A percentile compares a stretch with the other conserved stretches of the same genome.
Evolutionary conservation across 2,113 vertebrate genomes (phyloP).

Genomic region (Callipepla squamata): DNA sequence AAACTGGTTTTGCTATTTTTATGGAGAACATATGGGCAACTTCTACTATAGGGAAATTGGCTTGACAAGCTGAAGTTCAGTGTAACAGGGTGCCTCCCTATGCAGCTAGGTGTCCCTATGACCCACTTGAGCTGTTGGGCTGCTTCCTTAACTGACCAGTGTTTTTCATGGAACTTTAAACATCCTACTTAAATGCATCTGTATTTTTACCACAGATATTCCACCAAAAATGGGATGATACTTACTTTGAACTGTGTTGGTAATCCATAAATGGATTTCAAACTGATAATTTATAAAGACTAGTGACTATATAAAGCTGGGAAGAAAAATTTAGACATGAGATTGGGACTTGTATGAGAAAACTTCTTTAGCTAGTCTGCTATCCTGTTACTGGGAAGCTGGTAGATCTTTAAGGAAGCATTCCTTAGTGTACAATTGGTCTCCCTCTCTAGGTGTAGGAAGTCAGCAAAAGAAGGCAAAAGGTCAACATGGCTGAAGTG

Average conservation of each 20-base stretch:
- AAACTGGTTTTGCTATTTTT: conserved; percentile 54
- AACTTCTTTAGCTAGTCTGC: neutral
- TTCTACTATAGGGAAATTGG: neutral
- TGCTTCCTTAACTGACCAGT: neutral
- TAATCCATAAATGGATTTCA: neutral
- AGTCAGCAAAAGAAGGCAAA: too few relatives aligned
- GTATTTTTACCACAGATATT: neutral
- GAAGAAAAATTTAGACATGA: neutral
- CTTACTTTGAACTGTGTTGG: neutral
- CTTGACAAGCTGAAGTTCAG: conserved; percentile 6
- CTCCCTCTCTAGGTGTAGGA: too few relatives aligned
- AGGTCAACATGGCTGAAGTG: too few relatives aligned
- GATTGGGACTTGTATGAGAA: neutral
- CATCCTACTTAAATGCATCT: neutral
- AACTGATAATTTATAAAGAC: neutral
- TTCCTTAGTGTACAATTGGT: too few relatives aligned
- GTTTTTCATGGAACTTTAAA: neutral
- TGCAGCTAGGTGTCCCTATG: neutral
- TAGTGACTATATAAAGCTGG: neutral
- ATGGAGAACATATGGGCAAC: neutral
- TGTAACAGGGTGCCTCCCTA: conserved; percentile 9
- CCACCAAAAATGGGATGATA: neutral
- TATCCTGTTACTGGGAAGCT: neutral
- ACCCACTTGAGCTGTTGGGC: neutral
- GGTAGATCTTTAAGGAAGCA: too few relatives aligned